Evolutionary conservation across 2,797 vertebrate genomes (phyloP).

Genomic region (Hirundo rustica): DNA sequence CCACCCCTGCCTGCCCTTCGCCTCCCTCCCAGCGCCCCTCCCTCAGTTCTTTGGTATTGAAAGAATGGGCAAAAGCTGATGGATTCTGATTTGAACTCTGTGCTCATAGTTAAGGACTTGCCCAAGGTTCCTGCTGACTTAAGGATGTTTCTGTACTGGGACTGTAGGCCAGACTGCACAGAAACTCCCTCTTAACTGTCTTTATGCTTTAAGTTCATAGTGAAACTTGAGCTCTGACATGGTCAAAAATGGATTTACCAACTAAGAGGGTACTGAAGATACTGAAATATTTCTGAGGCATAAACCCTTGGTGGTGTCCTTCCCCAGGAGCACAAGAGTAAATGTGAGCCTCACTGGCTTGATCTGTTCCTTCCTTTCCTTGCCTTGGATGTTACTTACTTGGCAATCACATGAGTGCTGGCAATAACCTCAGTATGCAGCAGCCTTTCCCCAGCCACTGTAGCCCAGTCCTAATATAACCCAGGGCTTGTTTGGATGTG

Average conservation of each 20-base stretch:
- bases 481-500: background rate
- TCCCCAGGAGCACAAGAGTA: background rate
- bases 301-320: background rate
- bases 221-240: background rate
- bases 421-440: background rate
- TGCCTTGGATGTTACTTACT: background rate
- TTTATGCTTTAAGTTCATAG: background rate
- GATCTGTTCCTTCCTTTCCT: background rate
- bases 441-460: background rate
- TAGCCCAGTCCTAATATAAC: background rate
- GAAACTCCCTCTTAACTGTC: background rate
- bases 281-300: background rate
- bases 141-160: background rate
- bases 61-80: background rate
- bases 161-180: background rate
- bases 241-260: background rate
- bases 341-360: background rate
- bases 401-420: background rate
- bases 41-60: fast-evolving
- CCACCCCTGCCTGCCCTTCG: background rate
- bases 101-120: background rate
- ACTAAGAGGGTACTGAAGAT: background rate
- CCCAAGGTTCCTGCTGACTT: background rate
- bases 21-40: fast-evolving
- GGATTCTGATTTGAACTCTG: background rate